phyloP scores from a whole-genome alignment of 2,113 vertebrate genomes.

The Oreochromis niloticus region DNA sequence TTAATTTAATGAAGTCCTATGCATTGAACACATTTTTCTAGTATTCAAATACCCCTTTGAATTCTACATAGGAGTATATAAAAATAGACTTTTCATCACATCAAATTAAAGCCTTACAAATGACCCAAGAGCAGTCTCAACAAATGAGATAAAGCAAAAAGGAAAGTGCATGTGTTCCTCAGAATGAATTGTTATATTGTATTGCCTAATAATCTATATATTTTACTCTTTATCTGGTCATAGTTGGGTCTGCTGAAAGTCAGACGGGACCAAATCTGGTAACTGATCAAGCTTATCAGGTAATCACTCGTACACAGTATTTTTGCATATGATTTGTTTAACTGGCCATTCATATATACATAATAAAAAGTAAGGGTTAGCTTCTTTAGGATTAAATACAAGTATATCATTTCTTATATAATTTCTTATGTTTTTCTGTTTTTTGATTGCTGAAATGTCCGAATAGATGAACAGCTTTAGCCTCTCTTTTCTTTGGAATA shows the following conservation, averaged over 20 bases:
- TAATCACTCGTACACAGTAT: background rate
- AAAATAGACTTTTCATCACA: background rate
- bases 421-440: background rate
- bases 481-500: slow-evolving; percentile 28
- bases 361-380: background rate
- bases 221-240: background rate
- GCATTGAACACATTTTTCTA: background rate
- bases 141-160: background rate
- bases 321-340: background rate
- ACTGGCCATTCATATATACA: background rate
- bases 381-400: background rate
- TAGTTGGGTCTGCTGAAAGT: background rate
- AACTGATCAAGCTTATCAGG: background rate
- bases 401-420: background rate
- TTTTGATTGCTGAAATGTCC: background rate
- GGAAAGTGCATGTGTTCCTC: background rate
- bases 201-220: background rate
- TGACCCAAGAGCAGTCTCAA: background rate
- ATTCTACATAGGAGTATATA: background rate
- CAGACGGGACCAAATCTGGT: background rate
- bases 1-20: background rate
- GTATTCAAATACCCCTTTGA: background rate
- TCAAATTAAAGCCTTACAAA: background rate
- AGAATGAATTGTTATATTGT: background rate
- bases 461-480: slow-evolving; percentile 22